Conservation (phyloP, 92 coral and sea anemone species). For the Virgularia gustaviana region DNA sequence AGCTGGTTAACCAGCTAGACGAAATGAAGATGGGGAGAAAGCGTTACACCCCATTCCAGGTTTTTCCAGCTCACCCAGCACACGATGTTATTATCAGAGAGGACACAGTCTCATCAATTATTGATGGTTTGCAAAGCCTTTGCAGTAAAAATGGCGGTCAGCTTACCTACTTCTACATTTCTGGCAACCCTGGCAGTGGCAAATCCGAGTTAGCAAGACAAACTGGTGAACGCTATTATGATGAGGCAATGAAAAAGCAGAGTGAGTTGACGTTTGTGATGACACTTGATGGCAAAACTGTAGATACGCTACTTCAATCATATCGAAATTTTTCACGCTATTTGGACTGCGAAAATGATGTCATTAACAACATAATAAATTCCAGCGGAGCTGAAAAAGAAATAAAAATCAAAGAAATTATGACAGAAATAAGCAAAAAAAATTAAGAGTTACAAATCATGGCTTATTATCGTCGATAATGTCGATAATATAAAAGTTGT, state of each 20-base stretch:
- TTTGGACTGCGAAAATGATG: slow-evolving; percentile 35
- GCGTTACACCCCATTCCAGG: slow-evolving; percentile 2
- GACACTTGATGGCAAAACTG: too few species aligned
- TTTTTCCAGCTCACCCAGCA: slow-evolving; percentile 48
- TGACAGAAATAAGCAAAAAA: slow-evolving; percentile 12
- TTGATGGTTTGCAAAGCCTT: slow-evolving; percentile 9
- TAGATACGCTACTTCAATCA: slow-evolving; percentile 39
- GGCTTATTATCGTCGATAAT: slow-evolving; percentile 56
- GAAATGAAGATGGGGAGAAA: not conserved
- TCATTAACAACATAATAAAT: slow-evolving; percentile 27
- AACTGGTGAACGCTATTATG: too few species aligned
- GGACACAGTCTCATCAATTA: slow-evolving; percentile 3
- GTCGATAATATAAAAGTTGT: slow-evolving; percentile 28
- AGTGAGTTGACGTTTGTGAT: slow-evolving; percentile 26
- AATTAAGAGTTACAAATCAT: slow-evolving; percentile 24
- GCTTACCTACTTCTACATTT: slow-evolving; percentile 25
- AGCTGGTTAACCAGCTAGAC: not conserved
- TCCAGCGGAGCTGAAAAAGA: slow-evolving; percentile 24
- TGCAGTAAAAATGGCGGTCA: not conserved
- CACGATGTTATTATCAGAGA: slow-evolving; percentile 31
- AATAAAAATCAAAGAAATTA: slow-evolving; percentile 36
- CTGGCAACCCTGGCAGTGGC: too few species aligned
- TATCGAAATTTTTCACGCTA: slow-evolving; percentile 48
- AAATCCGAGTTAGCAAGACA: too few species aligned
- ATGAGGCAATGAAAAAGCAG: slow-evolving; percentile 21